A percentile compares a stretch with the other conserved stretches of the same genome.
Conservation (phyloP, 2,113 vertebrate species). For the Lota lota region DNA sequence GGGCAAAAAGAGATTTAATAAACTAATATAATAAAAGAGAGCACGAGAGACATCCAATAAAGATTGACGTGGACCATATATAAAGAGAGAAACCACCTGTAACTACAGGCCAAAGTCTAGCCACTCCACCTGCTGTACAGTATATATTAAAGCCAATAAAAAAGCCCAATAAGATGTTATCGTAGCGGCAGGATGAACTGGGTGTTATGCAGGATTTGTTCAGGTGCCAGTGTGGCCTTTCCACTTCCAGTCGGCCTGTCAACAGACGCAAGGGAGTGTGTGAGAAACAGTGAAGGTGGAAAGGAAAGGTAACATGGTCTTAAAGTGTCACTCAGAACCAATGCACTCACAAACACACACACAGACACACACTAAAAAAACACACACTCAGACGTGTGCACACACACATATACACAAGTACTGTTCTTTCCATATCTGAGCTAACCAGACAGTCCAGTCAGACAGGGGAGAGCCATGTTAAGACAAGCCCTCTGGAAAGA, state of each 20-base stretch:
- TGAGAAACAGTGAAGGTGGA: constrained; percentile 28
- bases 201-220: too few species aligned
- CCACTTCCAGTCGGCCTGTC: constrained; percentile 42
- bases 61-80: too few species aligned
- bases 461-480: constrained; percentile 49
- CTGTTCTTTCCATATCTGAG: constrained; percentile 25
- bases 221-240: constrained; percentile 18
- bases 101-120: too few species aligned
- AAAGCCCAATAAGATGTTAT: too few species aligned
- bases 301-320: constrained; percentile 32
- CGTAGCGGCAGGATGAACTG: too few species aligned
- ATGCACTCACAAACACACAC: constrained; percentile 17
- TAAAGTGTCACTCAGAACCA: not conserved
- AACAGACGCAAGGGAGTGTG: constrained; percentile 36
- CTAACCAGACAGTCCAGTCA: constrained; percentile 48
- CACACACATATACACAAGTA: constrained; percentile 24
- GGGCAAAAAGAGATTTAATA: not conserved
- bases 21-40: too few species aligned
- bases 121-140: too few species aligned
- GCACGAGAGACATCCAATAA: too few species aligned
- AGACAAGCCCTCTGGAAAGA: constrained; percentile 43
- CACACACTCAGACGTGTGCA: constrained; percentile 8
- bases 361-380: not conserved
- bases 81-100: too few species aligned
- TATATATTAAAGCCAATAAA: too few species aligned